These are phyloP conservation scores for Periophthalmus modestus DNA, from an alignment of 2,113 vertebrate species.

Conservation along the genomic window DNA sequence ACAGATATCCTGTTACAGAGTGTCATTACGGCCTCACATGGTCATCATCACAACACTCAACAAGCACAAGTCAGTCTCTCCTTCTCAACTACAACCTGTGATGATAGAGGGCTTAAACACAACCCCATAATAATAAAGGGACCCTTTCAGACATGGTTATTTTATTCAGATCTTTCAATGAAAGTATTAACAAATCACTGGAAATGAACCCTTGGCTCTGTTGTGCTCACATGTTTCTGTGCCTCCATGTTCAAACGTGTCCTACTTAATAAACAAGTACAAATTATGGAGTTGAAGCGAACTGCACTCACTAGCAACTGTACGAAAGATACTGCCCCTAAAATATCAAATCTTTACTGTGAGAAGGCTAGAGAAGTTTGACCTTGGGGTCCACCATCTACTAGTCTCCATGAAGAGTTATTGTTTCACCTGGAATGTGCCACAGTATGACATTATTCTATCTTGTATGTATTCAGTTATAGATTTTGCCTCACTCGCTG, in stretches of 20 bases:
- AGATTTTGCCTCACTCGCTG: too few species aligned
- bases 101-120: not conserved
- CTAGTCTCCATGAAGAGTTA: not conserved
- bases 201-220: too few species aligned
- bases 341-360: too few species aligned
- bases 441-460: not conserved
- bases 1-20: constrained; percentile 39
- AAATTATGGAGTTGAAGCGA: too few species aligned
- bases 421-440: too few species aligned
- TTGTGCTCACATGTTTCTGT: too few species aligned
- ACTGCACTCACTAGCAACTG: too few species aligned
- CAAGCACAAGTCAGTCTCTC: not conserved
- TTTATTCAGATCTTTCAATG: not conserved
- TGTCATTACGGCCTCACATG: constrained; percentile 45
- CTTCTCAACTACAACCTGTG: not conserved
- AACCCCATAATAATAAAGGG: not conserved
- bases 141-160: not conserved
- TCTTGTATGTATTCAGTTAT: not conserved
- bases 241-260: too few species aligned
- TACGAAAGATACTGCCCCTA: too few species aligned
- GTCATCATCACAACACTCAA: constrained; percentile 13
- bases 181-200: not conserved
- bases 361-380: too few species aligned
- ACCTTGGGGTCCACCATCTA: not conserved
- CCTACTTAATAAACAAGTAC: too few species aligned